phyloP scores from a whole-genome alignment of 1,140 invertebrate genomes.

The Drosophila sp. region DNA sequence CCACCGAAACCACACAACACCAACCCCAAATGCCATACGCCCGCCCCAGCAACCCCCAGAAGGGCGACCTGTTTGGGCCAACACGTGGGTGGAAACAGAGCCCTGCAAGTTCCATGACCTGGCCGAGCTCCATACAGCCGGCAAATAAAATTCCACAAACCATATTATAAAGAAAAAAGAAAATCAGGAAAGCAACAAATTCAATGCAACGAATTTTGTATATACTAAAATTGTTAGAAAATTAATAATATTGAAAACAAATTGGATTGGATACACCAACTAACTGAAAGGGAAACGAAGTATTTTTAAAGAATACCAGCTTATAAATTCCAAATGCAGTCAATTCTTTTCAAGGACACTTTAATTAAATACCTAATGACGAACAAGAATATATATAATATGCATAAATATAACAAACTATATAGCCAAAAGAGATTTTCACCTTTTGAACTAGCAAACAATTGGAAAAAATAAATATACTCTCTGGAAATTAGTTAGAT shows the following conservation, averaged over 20 bases:
- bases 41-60: constrained; percentile 22
- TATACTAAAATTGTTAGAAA: not conserved
- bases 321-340: too few species aligned
- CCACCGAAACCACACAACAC: not conserved
- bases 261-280: too few species aligned
- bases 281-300: too few species aligned
- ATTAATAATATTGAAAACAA: too few species aligned
- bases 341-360: too few species aligned
- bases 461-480: not conserved
- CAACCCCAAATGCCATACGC: not conserved
- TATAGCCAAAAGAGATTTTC: not conserved
- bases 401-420: not conserved
- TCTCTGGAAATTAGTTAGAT: not conserved
- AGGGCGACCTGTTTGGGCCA: not conserved
- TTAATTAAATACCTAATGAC: not conserved
- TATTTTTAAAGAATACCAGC: too few species aligned
- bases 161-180: constrained; percentile 30
- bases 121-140: constrained; percentile 10
- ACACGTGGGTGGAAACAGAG: constrained; percentile 6
- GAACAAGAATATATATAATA: constrained; percentile 15
- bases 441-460: not conserved
- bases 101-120: constrained; percentile 41
- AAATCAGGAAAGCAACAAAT: not conserved
- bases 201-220: not conserved
- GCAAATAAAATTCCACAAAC: constrained; percentile 55